Evolutionary conservation across 2,797 vertebrate species (phyloP), one percentile per base, ranked within the genome.

Genomic region (Lophotriccus pileatus): DNA sequence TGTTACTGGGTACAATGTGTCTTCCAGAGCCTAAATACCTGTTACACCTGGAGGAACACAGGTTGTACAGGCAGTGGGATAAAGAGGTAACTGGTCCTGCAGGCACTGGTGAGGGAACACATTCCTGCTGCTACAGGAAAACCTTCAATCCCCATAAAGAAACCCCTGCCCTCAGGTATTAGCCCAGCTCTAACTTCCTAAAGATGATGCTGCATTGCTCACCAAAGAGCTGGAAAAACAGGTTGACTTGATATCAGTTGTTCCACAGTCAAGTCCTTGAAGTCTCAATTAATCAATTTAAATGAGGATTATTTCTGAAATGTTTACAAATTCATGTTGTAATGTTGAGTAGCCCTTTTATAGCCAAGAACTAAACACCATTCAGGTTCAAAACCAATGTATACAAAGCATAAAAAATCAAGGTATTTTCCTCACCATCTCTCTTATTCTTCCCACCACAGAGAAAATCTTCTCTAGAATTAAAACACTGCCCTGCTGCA

Each of bases 251-350:
- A 12, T 25, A 22, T 46, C 49, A 76, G 1, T 8, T 49, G 7
- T 56, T 75, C 37, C 46, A 44, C 55, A 19, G 49, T 34, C 53
- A 46, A 46, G 52, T 23, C 37, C n/a, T 53, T 7, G 30, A 25
- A n/a, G 43, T 21, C 4, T 39, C 30, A 68, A 23, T 56, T 12
- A 63, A 86, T 25, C 27, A 3, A 6, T 53, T 52, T 12, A 46
- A 62, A 55, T 10, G 3, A 83, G 15, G 49, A 46, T 18, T n/a
- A 8, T 63, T 72, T 62, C 47, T 46, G 52, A 66, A 62, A 64
- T 6, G 4, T 37, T 80, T 68, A 63, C 25, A 34, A 0, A 22
- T 24, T n/a, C 2, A 1, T 1, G 0, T 43, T 60, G 28, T 23
- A 47, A 32, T 2, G 12, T 36, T 23, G 46, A 21, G 8, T 14